phyloP scores from a whole-genome alignment of 2,888 invertebrate species.

The Pantelozetes paolii region DNA sequence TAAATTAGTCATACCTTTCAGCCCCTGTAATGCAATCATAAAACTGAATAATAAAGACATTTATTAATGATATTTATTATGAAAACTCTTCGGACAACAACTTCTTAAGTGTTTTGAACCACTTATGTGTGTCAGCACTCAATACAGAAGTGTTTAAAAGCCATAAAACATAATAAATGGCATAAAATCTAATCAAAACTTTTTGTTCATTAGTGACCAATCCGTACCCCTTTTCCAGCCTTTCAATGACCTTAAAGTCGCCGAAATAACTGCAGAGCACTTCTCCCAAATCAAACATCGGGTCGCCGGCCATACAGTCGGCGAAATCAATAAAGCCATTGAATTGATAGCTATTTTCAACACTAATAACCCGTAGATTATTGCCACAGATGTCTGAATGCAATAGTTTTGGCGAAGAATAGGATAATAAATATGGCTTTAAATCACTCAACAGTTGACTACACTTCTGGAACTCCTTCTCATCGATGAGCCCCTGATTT shows the following conservation, averaged over 20 bases:
- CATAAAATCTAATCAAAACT: neutral
- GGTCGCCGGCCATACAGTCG: slow-evolving; percentile 19
- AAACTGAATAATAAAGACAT: too few species aligned
- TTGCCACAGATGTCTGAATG: slow-evolving; percentile 20
- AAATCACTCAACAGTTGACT: neutral
- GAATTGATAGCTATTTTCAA: neutral
- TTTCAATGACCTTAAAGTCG: neutral
- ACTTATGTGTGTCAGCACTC: neutral
- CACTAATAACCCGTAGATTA: neutral
- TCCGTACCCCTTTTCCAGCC: neutral
- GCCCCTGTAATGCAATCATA: too few species aligned
- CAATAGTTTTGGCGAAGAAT: slow-evolving; percentile 13
- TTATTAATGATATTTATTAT: too few species aligned
- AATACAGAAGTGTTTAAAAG: neutral
- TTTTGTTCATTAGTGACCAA: neutral
- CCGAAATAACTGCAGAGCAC: neutral
- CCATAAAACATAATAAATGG: slow-evolving; percentile 1
- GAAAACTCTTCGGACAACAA: too few species aligned
- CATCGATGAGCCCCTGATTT: neutral
- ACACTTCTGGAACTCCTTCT: neutral
- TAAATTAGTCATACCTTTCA: too few species aligned
- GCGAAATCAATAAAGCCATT: slow-evolving; percentile 9
- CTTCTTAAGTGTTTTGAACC: neutral
- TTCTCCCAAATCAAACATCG: slow-evolving; percentile 10
- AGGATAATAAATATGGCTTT: neutral